A percentile compares a stretch with the other conserved stretches of the same genome.
These are phyloP conservation scores for Himalopsyche anomala DNA, from an alignment of 2,888 invertebrate species.

Conservation along the genomic window DNA sequence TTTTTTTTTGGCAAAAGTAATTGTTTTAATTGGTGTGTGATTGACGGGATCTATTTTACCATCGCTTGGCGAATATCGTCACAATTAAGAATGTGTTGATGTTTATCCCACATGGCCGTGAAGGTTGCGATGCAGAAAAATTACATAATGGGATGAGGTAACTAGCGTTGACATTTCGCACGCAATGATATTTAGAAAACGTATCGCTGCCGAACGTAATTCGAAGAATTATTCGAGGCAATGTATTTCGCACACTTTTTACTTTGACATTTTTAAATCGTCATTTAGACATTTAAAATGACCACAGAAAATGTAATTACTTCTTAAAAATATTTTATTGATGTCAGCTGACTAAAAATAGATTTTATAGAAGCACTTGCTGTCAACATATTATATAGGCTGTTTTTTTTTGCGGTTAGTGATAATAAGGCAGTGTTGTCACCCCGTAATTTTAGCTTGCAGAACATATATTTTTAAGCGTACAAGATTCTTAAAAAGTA, in stretches of 20 bases:
- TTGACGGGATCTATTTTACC: not conserved
- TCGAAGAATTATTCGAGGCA: not conserved
- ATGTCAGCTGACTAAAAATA: too few relatives aligned
- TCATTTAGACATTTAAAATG: too few relatives aligned
- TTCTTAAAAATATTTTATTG: too few relatives aligned
- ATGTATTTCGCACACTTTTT: not conserved
- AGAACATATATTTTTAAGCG: too few relatives aligned
- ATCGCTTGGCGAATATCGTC: not conserved
- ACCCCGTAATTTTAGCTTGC: too few relatives aligned
- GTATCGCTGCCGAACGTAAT: not conserved
- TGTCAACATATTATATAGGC: too few relatives aligned
- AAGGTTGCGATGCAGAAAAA: conserved; percentile 18
- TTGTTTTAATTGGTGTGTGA: conserved; percentile 6
- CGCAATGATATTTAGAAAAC: not conserved
- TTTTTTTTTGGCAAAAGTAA: not conserved
- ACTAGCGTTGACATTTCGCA: not conserved
- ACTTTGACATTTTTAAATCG: not conserved
- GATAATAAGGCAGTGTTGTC: too few relatives aligned
- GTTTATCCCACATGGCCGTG: conserved; percentile 4
- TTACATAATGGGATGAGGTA: conserved; percentile 18
- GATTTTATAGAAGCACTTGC: too few relatives aligned
- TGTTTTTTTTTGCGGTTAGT: too few relatives aligned
- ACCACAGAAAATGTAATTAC: too few relatives aligned
- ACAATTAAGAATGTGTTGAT: not conserved
- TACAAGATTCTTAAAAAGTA: too few relatives aligned